phyloP scores from a whole-genome alignment of 2,888 invertebrate genomes.

The Panorpa germanica region DNA sequence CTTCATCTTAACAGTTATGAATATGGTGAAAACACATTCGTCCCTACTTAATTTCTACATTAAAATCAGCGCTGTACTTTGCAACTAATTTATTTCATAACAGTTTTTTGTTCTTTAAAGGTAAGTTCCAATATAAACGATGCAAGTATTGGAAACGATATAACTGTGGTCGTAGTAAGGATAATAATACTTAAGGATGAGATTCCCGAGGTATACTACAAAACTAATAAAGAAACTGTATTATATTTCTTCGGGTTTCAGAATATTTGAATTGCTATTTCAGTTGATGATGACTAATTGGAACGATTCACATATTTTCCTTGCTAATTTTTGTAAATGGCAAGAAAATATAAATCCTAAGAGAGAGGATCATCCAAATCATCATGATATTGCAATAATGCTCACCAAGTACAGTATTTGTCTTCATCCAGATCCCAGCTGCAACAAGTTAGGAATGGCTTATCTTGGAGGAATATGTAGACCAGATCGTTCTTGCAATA shows the following conservation, averaged over 20 bases:
- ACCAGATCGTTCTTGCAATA: conserved; percentile 28
- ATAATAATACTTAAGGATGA: conserved; percentile 30
- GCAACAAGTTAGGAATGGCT: conserved; percentile 29
- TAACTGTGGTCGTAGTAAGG: conserved; percentile 35
- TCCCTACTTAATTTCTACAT: too few species aligned
- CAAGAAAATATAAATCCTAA: conserved; percentile 30
- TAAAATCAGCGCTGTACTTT: too few species aligned
- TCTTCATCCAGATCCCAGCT: conserved; percentile 14
- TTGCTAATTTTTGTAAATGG: conserved; percentile 34
- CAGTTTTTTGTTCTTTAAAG: too few species aligned
- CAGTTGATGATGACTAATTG: too few species aligned
- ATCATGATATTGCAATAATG: conserved; percentile 35
- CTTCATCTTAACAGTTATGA: conserved; percentile 48
- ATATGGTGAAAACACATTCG: conserved; percentile 45
- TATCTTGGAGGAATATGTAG: conserved; percentile 34
- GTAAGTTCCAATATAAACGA: conserved; percentile 26
- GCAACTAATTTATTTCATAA: conserved; percentile 11
- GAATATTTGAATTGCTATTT: too few species aligned
- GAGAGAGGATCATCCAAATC: conserved; percentile 31
- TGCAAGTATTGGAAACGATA: conserved; percentile 29
- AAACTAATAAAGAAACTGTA: too few species aligned
- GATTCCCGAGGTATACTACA: too few species aligned
- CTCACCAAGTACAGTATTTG: conserved; percentile 26
- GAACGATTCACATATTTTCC: too few species aligned
- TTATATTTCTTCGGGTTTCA: too few species aligned